These are phyloP conservation scores for Meteorus sp. DNA, from an alignment of 1,140 invertebrate genomes.

Conservation along the genomic window DNA sequence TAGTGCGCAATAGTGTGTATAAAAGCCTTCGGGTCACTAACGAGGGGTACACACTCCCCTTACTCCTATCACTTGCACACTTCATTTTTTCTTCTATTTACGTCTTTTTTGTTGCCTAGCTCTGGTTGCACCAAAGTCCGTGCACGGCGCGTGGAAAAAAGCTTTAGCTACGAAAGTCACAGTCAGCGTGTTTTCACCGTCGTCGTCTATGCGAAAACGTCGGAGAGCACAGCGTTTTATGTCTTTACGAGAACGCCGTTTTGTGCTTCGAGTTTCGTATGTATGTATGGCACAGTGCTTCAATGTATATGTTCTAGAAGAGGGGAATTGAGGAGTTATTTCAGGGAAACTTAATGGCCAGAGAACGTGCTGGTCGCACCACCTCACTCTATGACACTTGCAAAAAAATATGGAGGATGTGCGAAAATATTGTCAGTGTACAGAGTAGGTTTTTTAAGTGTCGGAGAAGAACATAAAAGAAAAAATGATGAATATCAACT, in stretches of 20 bases:
- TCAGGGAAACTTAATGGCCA: slow-evolving; percentile 25
- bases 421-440: neutral
- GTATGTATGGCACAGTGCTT: no score
- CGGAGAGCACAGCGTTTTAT: slow-evolving; percentile 14
- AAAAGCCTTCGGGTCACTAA: slow-evolving; percentile 16
- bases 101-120: no score
- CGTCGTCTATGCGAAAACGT: slow-evolving; percentile 12
- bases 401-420: slow-evolving; percentile 4
- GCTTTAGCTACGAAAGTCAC: slow-evolving; percentile 15
- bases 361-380: slow-evolving; percentile 10
- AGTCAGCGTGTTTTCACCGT: slow-evolving; percentile 24
- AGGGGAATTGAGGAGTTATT: slow-evolving; percentile 11
- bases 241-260: slow-evolving; percentile 17
- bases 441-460: neutral
- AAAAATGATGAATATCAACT: no score
- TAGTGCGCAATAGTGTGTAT: slow-evolving; percentile 17
- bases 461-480: no score
- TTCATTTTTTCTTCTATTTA: no score
- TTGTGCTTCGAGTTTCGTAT: neutral
- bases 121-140: neutral
- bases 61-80: no score
- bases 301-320: no score
- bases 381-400: neutral
- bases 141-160: neutral
- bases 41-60: slow-evolving; percentile 5